phyloP scores from a whole-genome alignment of 1,140 invertebrate species.

The Macrosteles quadrilineatus region DNA sequence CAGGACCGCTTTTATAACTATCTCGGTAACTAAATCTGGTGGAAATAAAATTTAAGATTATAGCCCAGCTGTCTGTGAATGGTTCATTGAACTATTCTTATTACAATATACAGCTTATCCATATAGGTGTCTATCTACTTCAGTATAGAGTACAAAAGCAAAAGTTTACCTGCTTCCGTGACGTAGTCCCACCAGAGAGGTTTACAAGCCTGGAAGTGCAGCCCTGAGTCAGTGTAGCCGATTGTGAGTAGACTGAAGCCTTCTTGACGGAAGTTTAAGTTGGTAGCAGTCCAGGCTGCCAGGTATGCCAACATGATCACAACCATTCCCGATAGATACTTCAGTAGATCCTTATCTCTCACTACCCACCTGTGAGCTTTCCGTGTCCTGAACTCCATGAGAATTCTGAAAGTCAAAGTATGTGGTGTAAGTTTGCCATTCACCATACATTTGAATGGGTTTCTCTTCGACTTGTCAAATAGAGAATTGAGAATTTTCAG shows the following conservation, averaged over 20 bases:
- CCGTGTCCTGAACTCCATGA: slow-evolving; percentile 78
- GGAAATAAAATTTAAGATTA: too few species aligned
- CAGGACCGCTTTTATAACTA: too few species aligned
- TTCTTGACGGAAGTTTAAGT: slow-evolving; percentile 58
- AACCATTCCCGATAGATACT: slow-evolving; percentile 75
- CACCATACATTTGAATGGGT: neutral
- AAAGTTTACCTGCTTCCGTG: slow-evolving; percentile 73
- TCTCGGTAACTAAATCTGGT: too few species aligned
- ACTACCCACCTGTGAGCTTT: slow-evolving; percentile 89
- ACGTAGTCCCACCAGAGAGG: slow-evolving; percentile 89
- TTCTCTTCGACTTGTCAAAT: too few species aligned
- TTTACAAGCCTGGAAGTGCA: slow-evolving; percentile 66
- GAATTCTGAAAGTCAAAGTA: slow-evolving; percentile 44
- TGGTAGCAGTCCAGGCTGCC: slow-evolving; percentile 80
- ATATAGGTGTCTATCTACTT: too few species aligned
- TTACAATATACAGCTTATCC: too few species aligned
- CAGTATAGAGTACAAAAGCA: too few species aligned
- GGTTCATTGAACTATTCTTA: too few species aligned
- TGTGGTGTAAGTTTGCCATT: neutral
- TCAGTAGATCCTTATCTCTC: slow-evolving; percentile 80
- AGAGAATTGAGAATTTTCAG: too few species aligned
- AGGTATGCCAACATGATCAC: slow-evolving; percentile 80
- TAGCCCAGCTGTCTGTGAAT: too few species aligned
- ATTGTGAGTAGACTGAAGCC: slow-evolving; percentile 55
- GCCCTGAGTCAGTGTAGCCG: slow-evolving; percentile 52